A percentile compares a stretch with the other conserved stretches of the same genome.
These are phyloP conservation scores for Pachyseris speciosa DNA, from an alignment of 64 coral and sea anemone species.

Conservation along the genomic window DNA sequence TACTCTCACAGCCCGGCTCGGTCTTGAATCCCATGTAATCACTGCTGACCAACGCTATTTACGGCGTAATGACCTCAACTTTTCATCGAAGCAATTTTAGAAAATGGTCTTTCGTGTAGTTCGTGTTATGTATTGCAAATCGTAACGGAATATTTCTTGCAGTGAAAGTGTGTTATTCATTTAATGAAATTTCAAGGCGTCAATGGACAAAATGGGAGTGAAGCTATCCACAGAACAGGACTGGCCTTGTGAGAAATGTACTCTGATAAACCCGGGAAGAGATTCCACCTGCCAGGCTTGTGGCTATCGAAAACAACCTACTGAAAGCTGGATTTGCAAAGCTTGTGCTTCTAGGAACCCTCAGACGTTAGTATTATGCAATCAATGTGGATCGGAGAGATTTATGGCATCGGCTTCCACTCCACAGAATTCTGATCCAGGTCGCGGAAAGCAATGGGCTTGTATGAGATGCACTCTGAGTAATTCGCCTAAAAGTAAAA, in stretches of 20 bases:
- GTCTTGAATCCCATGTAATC: not conserved
- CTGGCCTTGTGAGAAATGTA: slow-evolving; percentile 82
- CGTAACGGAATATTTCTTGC: not conserved
- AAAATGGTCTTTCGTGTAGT: not conserved
- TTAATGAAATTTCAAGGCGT: not conserved
- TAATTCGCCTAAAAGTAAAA: slow-evolving; percentile 30
- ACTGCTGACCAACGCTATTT: slow-evolving; percentile 31
- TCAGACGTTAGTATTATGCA: slow-evolving; percentile 59
- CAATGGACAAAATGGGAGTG: slow-evolving; percentile 10
- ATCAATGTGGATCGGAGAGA: slow-evolving; percentile 57
- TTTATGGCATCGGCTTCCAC: slow-evolving; percentile 1
- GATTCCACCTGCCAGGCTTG: slow-evolving; percentile 70
- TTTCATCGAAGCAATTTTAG: not conserved
- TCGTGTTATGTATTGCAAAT: not conserved
- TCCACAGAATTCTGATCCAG: not conserved
- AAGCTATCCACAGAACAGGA: not conserved
- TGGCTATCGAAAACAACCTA: slow-evolving; percentile 17
- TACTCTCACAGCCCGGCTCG: not conserved
- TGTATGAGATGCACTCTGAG: slow-evolving; percentile 76
- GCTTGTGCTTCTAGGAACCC: slow-evolving; percentile 74
- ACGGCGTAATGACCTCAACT: not conserved
- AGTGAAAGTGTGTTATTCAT: not conserved
- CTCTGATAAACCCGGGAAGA: slow-evolving; percentile 63
- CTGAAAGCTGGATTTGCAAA: slow-evolving; percentile 66
- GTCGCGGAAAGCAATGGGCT: slow-evolving; percentile 62